These are phyloP conservation scores for Pimephales promelas DNA, from an alignment of 2,113 vertebrate genomes.

Conservation along the genomic window DNA sequence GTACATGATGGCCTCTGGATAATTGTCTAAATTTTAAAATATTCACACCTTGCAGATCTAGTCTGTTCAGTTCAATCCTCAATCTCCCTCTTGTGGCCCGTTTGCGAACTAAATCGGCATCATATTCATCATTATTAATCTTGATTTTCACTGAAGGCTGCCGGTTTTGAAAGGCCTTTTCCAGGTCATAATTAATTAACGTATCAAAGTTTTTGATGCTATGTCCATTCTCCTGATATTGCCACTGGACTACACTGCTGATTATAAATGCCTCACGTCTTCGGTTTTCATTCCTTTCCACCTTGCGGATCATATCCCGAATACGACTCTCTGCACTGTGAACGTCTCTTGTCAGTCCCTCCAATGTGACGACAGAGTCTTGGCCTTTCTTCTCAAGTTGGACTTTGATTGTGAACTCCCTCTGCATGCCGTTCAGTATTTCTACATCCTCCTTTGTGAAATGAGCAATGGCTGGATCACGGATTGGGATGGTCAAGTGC, in stretches of 20 bases:
- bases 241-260: conserved; percentile 78
- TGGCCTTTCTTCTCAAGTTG: conserved; percentile 59
- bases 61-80: conserved; percentile 52
- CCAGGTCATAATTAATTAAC: conserved; percentile 77
- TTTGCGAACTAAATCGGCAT: background rate
- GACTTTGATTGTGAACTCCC: conserved; percentile 73
- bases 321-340: conserved; percentile 62
- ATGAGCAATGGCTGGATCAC: conserved; percentile 70
- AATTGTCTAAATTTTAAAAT: background rate
- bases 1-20: background rate
- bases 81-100: conserved; percentile 52
- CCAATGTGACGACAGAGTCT: conserved; percentile 72
- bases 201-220: conserved; percentile 69
- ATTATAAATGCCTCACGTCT: conserved; percentile 69
- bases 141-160: conserved; percentile 31
- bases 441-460: conserved; percentile 71
- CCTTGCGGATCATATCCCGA: conserved; percentile 75
- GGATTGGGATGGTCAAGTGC: conserved; percentile 64
- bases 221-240: conserved; percentile 42
- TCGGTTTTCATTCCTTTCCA: conserved; percentile 65
- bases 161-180: conserved; percentile 69
- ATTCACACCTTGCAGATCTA: conserved; percentile 62
- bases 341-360: conserved; percentile 82
- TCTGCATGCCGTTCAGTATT: conserved; percentile 74
- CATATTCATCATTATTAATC: conserved; percentile 66